A percentile compares a stretch with the other conserved stretches of the same genome.
Evolutionary conservation across 2,888 invertebrate genomes (phyloP).

Genomic region (Pseudococcus longispinus): DNA sequence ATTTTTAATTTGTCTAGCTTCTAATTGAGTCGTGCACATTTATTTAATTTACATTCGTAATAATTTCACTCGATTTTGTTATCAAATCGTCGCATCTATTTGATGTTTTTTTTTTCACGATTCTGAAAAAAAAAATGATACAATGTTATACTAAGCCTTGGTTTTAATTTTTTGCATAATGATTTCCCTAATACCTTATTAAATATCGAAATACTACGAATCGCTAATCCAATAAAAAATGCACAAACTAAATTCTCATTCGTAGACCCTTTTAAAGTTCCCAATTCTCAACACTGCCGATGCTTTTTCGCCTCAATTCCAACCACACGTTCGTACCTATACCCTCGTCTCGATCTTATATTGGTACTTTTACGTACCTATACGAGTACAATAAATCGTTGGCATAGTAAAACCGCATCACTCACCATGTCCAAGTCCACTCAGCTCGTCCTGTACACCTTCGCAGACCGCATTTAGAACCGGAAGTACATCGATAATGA

Average conservation of each 20-base stretch:
- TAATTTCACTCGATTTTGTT: not conserved
- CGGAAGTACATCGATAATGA: conserved; percentile 31
- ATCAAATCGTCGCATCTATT: not conserved
- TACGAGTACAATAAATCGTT: not conserved
- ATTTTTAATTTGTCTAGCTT: not conserved
- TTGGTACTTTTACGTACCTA: no score
- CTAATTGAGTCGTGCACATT: not conserved
- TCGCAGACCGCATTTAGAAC: not conserved
- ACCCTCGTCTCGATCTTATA: not conserved
- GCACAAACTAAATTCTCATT: no score
- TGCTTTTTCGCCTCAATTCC: not conserved
- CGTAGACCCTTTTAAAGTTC: not conserved
- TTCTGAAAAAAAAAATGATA: not conserved
- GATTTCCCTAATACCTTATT: no score
- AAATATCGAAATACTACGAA: no score
- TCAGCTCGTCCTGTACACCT: not conserved
- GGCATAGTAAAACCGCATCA: not conserved
- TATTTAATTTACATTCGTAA: not conserved
- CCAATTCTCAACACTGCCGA: not conserved
- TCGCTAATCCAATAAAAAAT: no score
- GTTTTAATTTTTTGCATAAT: not conserved
- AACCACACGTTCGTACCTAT: not conserved
- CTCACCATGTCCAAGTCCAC: not conserved
- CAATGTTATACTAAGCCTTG: not conserved
- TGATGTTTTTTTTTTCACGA: not conserved